Percentiles rank a stretch among this genome's conserved stretches.
phyloP scores from a whole-genome alignment of 2,797 vertebrate genomes.

The Phataginus tetradactyla region DNA sequence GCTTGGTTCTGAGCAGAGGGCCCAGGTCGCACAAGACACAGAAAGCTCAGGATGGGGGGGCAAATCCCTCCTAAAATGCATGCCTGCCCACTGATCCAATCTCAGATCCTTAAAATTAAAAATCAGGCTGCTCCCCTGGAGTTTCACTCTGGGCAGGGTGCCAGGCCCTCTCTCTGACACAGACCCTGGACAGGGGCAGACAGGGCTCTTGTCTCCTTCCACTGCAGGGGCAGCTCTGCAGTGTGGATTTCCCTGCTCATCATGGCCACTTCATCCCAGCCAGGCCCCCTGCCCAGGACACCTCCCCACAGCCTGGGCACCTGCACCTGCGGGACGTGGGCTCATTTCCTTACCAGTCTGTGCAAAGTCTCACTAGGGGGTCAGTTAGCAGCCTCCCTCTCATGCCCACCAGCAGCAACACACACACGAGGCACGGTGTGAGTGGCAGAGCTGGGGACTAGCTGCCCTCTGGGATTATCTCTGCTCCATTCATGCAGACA shows the following conservation, averaged over 20 bases:
- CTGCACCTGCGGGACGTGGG: background rate
- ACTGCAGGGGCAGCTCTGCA: background rate
- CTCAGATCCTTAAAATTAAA: background rate
- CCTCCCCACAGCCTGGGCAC: background rate
- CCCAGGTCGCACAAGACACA: background rate
- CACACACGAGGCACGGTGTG: fast-evolving
- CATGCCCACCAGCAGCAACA: background rate
- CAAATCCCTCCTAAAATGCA: background rate
- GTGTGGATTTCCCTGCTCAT: background rate
- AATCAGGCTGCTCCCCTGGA: fast-evolving
- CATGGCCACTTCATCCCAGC: background rate
- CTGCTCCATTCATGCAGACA: background rate
- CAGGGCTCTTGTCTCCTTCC: background rate
- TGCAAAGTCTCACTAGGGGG: background rate
- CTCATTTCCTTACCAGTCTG: background rate
- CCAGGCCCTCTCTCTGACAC: background rate
- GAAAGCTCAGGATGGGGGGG: background rate
- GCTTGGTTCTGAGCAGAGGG: background rate
- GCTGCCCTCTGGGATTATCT: background rate
- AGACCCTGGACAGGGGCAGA: background rate
- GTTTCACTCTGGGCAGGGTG: no score
- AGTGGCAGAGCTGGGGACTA: background rate
- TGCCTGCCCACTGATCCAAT: background rate
- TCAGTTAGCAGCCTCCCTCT: background rate
- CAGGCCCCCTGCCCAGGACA: fast-evolving